Base-by-base conservation (phyloP, 1,140 invertebrate species). In the Chironomus tepperi region DNA sequence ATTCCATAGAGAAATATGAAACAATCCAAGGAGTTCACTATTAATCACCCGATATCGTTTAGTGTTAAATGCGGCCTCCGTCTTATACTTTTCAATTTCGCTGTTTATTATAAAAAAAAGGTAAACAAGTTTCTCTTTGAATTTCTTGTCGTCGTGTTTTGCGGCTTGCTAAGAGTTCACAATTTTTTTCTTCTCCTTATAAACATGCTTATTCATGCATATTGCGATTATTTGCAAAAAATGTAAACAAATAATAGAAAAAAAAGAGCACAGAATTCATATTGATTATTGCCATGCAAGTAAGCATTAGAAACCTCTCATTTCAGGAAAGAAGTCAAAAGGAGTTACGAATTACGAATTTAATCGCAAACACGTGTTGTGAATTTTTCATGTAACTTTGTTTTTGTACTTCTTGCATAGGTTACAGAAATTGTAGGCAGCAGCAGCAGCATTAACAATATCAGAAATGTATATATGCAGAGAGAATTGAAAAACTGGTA, bases 331-430 rank as follows among this genome's bases (percentile, higher is more conserved):
- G 47, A 57, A 15, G 47, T n/a, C 12, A 15, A 57, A 57, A n/a
- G 12, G 12, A 57, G 47, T 12, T 15, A 57, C 47, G 47, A 57
- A 57, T 57, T 57, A 57, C 47, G 12, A 57, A 57, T 57, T 15
- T 57, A 57, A 57, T 57, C 47, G 47, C 47, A 57, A 57, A 57
- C 47, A 57, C 47, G 47, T 57, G 47, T 57, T 57, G n/a, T 57
- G 47, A 57, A 57, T 57, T 57, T 57, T 57, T 57, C 47, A 5
- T 10, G 9, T 15, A 57, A 57, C 12, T 57, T n/a, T 57, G 5
- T 57, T 12, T 57, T 57, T 34, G 2, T 34, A 5, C 24, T 34
- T 34, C 24, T 34, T 57, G 47, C 47, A 57, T 57, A 57, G 47
- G 47, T 57, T n/a, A n/a, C 24, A 34, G 24, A 34, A 34, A 34